Conservation (phyloP, 2,888 invertebrate genomes). For the Pseudococcus viburni region DNA sequence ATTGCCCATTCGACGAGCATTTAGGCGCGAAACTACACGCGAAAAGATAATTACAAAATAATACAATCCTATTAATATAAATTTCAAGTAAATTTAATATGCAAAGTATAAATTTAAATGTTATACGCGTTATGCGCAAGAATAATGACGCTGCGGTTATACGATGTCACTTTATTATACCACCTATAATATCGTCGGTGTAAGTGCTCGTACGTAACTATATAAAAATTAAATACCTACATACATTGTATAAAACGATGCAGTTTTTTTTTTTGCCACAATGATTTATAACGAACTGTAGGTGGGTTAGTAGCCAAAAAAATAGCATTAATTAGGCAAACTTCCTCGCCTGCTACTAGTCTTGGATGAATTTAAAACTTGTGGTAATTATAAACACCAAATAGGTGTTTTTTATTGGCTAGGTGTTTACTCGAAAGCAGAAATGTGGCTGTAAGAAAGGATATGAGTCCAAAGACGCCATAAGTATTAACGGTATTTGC, state of each 20-base stretch:
- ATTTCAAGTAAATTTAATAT: background rate
- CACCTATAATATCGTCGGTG: conserved; percentile 16
- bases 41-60: conserved; percentile 21
- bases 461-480: no score
- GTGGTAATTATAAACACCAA: background rate
- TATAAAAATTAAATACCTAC: conserved; percentile 17
- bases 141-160: conserved; percentile 21
- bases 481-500: no score
- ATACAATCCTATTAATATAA: background rate
- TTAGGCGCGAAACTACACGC: background rate
- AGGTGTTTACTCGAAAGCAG: background rate
- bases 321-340: conserved; percentile 40
- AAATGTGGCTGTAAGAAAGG: no score
- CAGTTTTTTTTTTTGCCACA: background rate
- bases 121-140: conserved; percentile 22
- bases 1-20: background rate
- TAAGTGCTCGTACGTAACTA: background rate
- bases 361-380: background rate
- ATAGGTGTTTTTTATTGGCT: no score
- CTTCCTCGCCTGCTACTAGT: background rate
- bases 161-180: conserved; percentile 13
- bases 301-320: background rate
- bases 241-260: conserved; percentile 36
- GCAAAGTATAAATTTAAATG: conserved; percentile 45
- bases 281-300: conserved; percentile 33